A percentile compares a stretch with the other conserved stretches of the same genome.
Conservation (phyloP, 2,888 invertebrate genomes). For the Lycaena phlaeas region DNA sequence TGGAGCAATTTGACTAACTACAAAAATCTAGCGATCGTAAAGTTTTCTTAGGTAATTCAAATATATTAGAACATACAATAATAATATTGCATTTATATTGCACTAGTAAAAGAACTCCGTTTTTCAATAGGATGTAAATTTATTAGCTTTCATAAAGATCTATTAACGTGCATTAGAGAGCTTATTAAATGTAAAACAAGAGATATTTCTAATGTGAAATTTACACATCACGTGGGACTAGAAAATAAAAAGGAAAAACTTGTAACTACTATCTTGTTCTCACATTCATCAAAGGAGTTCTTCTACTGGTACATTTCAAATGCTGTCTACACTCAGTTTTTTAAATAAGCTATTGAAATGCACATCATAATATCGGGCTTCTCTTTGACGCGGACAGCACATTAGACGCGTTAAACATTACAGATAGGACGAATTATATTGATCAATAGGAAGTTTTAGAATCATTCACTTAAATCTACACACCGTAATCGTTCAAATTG, state of each 20-base stretch:
- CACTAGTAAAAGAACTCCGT: constrained; percentile 13
- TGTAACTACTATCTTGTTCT: too few relatives aligned
- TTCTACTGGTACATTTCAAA: constrained; percentile 7
- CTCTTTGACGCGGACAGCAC: constrained; percentile 20
- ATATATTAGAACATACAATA: constrained; percentile 13
- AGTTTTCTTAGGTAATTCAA: constrained; percentile 29
- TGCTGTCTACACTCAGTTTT: constrained; percentile 11
- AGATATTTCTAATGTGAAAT: neutral
- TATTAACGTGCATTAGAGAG: constrained; percentile 4
- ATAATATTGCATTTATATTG: constrained; percentile 1
- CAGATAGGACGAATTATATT: constrained; percentile 43
- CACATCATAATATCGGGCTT: neutral
- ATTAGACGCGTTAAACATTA: constrained; percentile 18
- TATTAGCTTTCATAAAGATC: too few relatives aligned
- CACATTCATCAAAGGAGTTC: too few relatives aligned
- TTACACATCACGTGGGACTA: neutral
- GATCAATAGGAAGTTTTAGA: constrained; percentile 41
- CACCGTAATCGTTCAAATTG: constrained; percentile 47
- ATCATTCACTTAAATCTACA: constrained; percentile 35
- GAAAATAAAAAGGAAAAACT: too few relatives aligned
- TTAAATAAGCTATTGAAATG: constrained; percentile 4
- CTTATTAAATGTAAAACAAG: too few relatives aligned
- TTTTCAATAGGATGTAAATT: neutral
- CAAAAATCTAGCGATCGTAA: constrained; percentile 47
- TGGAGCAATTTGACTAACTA: constrained; percentile 54